A percentile compares a stretch with the other conserved stretches of the same genome.
Evolutionary conservation across 2,113 vertebrate genomes (phyloP).

Genomic region (Ginglymostoma cirratum): DNA sequence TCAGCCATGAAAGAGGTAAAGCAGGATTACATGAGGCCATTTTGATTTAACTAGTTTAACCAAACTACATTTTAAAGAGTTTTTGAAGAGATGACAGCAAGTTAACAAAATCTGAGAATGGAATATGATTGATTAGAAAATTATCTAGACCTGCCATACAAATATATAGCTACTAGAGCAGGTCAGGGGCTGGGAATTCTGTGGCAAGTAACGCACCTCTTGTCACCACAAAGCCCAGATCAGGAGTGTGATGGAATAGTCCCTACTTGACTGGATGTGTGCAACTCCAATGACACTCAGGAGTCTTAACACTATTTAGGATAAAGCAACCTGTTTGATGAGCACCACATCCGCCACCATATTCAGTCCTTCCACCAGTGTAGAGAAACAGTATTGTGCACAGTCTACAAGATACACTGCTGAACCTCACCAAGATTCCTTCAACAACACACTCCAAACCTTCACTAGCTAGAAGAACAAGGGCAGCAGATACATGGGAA

Average conservation of each 20-base stretch:
- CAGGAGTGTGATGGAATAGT: neutral
- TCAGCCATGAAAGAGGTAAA: neutral
- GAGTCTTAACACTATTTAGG: neutral
- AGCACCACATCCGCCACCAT: neutral
- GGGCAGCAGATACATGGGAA: neutral
- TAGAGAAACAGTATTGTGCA: neutral
- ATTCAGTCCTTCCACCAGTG: neutral
- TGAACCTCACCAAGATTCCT: neutral
- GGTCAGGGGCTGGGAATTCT: neutral
- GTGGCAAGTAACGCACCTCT: neutral
- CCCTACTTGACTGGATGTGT: neutral
- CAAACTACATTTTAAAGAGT: neutral
- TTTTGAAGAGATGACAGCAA: neutral
- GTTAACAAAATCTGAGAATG: neutral
- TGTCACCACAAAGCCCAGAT: neutral
- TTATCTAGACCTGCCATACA: neutral
- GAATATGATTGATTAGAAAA: neutral
- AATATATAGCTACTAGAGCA: neutral
- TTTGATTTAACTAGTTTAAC: neutral
- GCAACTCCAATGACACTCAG: neutral
- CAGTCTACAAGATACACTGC: neutral
- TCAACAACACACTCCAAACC: neutral
- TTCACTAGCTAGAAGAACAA: neutral
- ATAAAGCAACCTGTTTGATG: neutral
- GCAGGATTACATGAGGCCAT: neutral